phyloP scores from a whole-genome alignment of 2,113 vertebrate genomes.

The Phalacrocorax brasilianus region DNA sequence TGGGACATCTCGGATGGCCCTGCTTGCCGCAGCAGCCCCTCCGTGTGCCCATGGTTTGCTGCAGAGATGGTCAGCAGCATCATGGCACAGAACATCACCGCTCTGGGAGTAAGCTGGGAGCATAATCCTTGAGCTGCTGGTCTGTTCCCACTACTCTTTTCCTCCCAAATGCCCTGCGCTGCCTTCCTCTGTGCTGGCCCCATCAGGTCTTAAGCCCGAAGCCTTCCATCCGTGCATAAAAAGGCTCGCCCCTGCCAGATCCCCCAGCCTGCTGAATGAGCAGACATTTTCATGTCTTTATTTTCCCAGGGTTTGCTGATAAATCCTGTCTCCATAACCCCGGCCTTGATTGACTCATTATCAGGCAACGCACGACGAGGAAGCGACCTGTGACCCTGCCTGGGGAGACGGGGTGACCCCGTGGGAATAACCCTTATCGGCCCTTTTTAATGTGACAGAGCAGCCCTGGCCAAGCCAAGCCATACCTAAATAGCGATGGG shows the following conservation, averaged over 20 bases:
- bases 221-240: background rate
- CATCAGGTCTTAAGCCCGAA: background rate
- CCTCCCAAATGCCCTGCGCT: fast-evolving
- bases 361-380: background rate
- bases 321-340: background rate
- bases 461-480: background rate
- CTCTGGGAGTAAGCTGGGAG: no score
- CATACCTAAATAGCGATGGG: fast-evolving
- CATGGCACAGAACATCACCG: fast-evolving
- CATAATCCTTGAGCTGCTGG: background rate
- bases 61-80: background rate
- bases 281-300: background rate
- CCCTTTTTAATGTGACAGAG: background rate
- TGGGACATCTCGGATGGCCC: background rate
- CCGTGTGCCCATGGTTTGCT: fast-evolving
- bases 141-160: background rate
- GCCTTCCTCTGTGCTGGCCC: background rate
- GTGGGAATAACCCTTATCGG: background rate
- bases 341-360: background rate
- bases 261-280: background rate
- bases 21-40: fast-evolving
- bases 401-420: background rate
- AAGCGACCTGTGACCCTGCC: slow-evolving; percentile 45
- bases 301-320: slow-evolving; percentile 51
- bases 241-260: background rate